Conservation (phyloP, 2,888 invertebrate species). For the Drepanosiphum platanoidis region DNA sequence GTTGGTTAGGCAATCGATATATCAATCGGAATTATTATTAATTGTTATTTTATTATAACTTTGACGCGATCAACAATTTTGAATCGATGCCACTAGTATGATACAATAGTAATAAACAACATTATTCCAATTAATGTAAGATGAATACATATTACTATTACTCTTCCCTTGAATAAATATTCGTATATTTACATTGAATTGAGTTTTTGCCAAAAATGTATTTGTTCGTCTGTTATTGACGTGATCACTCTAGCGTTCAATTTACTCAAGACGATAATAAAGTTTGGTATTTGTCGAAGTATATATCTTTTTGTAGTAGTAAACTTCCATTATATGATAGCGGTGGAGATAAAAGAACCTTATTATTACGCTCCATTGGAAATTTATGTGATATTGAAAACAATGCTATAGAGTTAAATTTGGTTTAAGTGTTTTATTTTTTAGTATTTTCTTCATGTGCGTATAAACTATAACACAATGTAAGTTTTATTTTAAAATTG, state of each 20-base stretch:
- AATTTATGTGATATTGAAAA: background rate
- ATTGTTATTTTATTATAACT: background rate
- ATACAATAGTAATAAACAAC: background rate
- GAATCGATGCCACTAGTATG: too few relatives aligned
- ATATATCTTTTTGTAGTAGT: background rate
- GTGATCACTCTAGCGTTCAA: slow-evolving; percentile 23
- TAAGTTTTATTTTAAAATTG: background rate
- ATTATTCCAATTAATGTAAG: background rate
- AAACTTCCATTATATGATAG: background rate
- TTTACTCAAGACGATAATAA: background rate
- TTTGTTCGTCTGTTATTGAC: background rate
- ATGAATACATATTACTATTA: background rate
- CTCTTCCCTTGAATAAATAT: background rate
- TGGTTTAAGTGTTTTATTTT: background rate
- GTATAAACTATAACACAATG: background rate
- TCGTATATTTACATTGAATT: background rate
- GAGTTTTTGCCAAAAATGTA: background rate
- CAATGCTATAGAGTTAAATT: background rate
- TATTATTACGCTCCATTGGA: background rate
- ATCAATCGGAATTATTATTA: background rate
- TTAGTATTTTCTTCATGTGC: background rate
- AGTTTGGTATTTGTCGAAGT: background rate
- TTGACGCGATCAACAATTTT: background rate
- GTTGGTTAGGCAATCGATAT: too few relatives aligned
- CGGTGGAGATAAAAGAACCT: background rate